Conservation (phyloP, 2,797 vertebrate species). For the Lindbergichthys nudifrons region DNA sequence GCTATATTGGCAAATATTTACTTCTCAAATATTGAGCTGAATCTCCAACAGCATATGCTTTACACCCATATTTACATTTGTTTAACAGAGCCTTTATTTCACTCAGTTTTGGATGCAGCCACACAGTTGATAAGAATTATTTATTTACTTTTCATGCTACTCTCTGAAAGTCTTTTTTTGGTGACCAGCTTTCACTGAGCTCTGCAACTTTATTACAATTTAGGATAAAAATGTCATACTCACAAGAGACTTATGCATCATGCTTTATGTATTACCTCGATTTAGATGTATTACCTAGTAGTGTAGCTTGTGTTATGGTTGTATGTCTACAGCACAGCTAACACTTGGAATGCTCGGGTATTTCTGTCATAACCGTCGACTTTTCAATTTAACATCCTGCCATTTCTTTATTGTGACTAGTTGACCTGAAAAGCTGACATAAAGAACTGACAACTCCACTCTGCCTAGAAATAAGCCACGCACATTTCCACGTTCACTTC, state of each 20-base stretch:
- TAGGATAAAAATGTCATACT: neutral
- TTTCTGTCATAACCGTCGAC: conserved; percentile 4
- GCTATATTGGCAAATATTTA: conserved; percentile 8
- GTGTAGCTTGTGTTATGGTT: neutral
- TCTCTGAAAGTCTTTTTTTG: neutral
- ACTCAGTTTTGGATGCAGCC: neutral
- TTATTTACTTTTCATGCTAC: neutral
- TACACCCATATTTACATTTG: neutral
- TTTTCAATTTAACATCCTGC: conserved; percentile 4
- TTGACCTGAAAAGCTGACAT: conserved; percentile 18
- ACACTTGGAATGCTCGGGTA: neutral
- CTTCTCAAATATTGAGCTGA: conserved; percentile 11
- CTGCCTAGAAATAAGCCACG: conserved; percentile 12
- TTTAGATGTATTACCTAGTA: neutral
- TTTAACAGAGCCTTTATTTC: neutral
- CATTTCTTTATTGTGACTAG: conserved; percentile 13
- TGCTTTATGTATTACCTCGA: neutral
- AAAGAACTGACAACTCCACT: neutral
- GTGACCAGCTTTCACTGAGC: too few relatives aligned
- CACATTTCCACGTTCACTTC: conserved; percentile 22
- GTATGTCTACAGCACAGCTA: neutral
- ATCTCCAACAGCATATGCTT: neutral
- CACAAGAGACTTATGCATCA: neutral
- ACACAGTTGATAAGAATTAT: neutral
- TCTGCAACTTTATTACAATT: neutral